Conservation (phyloP, 2,113 vertebrate species). For the Ahaetulla prasina region DNA sequence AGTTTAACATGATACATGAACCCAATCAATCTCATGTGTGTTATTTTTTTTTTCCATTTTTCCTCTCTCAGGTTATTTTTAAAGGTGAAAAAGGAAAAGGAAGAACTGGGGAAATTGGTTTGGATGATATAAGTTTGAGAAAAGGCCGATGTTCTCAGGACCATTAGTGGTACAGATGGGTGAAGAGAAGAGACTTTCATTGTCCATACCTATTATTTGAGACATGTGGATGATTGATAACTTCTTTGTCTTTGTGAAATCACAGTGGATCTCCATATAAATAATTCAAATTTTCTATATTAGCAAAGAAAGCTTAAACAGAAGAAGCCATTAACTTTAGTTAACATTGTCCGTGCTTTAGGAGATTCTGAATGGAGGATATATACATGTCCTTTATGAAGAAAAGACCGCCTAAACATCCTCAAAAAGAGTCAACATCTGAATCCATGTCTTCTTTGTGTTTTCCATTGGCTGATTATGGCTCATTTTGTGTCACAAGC, state of each 20-base stretch:
- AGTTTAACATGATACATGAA: not conserved
- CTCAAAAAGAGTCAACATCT: slow-evolving; percentile 33
- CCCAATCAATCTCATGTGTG: not conserved
- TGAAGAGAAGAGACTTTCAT: not conserved
- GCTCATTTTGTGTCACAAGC: not conserved
- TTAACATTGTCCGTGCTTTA: not conserved
- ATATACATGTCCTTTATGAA: slow-evolving; percentile 20
- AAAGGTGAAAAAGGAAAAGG: slow-evolving; percentile 86
- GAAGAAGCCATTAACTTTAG: slow-evolving; percentile 23
- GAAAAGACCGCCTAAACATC: slow-evolving; percentile 18
- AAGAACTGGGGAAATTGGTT: slow-evolving; percentile 80
- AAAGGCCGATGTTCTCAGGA: slow-evolving; percentile 85
- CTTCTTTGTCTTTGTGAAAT: slow-evolving; percentile 45
- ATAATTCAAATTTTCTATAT: slow-evolving; percentile 39
- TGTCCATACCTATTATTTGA: slow-evolving; percentile 1
- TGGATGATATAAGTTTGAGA: slow-evolving; percentile 88
- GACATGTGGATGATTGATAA: not conserved
- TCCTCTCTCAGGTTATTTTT: slow-evolving; percentile 84
- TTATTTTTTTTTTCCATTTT: not conserved
- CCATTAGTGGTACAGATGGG: slow-evolving; percentile 48
- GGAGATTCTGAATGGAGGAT: slow-evolving; percentile 9
- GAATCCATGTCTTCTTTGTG: slow-evolving; percentile 3
- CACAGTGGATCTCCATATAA: slow-evolving; percentile 20
- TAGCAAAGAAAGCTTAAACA: slow-evolving; percentile 50
- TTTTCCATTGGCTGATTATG: slow-evolving; percentile 10